Base-by-base conservation (phyloP, 2,888 invertebrate genomes). In the Cyaniris semiargus region DNA sequence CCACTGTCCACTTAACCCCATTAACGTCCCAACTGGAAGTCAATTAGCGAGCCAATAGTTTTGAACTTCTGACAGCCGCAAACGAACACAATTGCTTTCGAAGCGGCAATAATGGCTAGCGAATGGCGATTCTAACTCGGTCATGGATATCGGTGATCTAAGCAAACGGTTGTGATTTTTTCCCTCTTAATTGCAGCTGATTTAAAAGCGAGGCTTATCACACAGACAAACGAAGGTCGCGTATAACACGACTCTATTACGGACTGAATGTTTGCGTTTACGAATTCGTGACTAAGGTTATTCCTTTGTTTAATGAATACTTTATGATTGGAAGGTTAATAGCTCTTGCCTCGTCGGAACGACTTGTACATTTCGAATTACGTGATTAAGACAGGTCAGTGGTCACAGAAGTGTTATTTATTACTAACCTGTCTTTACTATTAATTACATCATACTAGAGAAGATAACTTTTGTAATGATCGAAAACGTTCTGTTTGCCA, bases 21-120 rank as follows among this genome's bases (percentile, higher is more conserved):
- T 84, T 87, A 89, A 89, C 90, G 85, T 85, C 86, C 85, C 86
- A 90, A 90, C 88, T 90, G 88, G 87, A 85, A 89, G 87, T 86
- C 87, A 90, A 91, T 90, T 90, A 91, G 87, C 87, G 84, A 86
- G 86, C 84, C 88, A 88, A 89, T 88, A 88, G 87, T 89, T 89
- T 86, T 88, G 87, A 89, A 89, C 88, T 87, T 88, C 86, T 87
- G 85, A 88, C 85, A 87, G 86, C 85, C 85, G 85, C 86, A 86
- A 88, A 89, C 85, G 86, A 88, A 83, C 82, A 85, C 88, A 90
- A 90, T 90, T 90, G 85, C 81, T 82, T 86, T 86, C 83, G 85
- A 84, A 83, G 82, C 82, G 81, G 84, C 83, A 86, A 87, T 87
- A 85, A 83, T 86, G 80, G 78, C 78, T 77, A 38, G 58, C 23